Evolutionary conservation across 2,797 vertebrate species (phyloP).

Genomic region (Propithecus perrieri): DNA sequence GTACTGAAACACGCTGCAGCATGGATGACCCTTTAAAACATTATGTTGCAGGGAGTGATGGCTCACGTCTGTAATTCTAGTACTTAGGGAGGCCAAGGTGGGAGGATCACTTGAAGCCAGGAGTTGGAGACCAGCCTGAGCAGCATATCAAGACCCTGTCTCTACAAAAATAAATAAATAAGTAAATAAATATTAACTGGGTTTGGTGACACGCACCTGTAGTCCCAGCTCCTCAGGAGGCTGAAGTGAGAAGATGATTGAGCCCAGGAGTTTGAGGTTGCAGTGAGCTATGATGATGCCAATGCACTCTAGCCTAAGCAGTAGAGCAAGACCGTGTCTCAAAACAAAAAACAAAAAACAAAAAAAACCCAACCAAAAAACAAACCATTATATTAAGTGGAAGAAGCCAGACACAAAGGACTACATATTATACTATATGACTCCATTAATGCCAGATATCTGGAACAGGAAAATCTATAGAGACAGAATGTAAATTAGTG

Average conservation of each 20-base stretch:
- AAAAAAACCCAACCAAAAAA: background rate
- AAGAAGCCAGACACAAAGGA: background rate
- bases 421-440: background rate
- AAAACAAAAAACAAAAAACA: background rate
- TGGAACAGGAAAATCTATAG: background rate
- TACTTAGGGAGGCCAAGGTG: background rate
- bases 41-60: rapidly evolving
- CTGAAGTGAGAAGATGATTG: background rate
- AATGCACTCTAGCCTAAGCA: background rate
- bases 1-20: background rate
- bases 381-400: background rate
- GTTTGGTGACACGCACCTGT: background rate
- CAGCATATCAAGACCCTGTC: background rate
- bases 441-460: background rate
- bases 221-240: background rate
- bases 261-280: background rate
- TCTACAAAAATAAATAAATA: background rate
- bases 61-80: background rate
- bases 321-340: background rate
- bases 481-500: background rate
- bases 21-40: background rate
- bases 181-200: background rate
- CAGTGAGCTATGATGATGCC: background rate
- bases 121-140: background rate
- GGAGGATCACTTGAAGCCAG: background rate